Base-by-base conservation (phyloP, 2,888 invertebrate species). In the Selenia dentaria region DNA sequence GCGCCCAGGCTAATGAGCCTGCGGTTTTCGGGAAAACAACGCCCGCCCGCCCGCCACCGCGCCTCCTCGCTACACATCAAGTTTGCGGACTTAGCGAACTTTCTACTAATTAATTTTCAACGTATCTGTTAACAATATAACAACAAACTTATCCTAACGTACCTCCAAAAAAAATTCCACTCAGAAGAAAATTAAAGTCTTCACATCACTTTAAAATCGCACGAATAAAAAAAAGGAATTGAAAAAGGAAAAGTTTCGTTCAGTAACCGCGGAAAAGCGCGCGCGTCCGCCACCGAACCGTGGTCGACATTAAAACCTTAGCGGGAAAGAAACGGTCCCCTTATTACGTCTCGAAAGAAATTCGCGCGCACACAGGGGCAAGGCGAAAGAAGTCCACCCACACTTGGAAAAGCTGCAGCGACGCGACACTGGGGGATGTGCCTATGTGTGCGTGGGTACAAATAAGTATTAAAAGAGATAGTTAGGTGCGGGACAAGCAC, bases 291-390 rank as follows among this genome's bases (percentile, higher is more conserved):
- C 83, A 79, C 88, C 88, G 83, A 86, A 90, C 79, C 89, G 89
- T 86, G 88, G 87, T 88, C 87, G 82, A 87, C 90, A 90, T 90
- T 90, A 90, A 90, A 89, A 89, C 90, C 90, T 87, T 86, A 83
- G 87, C 87, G 88, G 87, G 85, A 90, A 90, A 87, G 87, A 89
- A 90, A 89, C 84, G 79, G 88, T 88, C 89, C 90, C 90, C 89
- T 90, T 89, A 89, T 88, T 88, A 89, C 88, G 87, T 88, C 89
- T 88, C 88, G 86, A 89, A 89, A 90, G 89, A 90, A 89, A 90
- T 89, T 84, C 86, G 57, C 85, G 70, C 83, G 82, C 88, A 83
- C 87, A 89, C 88, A 89, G 74, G 68, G 75, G 74, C 74, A 71
- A 54, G 69, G 64, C 78, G 79, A 84, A 88, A 87, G 88, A 84